Conservation (phyloP, 2,888 invertebrate genomes). For the Mesochorus sp. region DNA sequence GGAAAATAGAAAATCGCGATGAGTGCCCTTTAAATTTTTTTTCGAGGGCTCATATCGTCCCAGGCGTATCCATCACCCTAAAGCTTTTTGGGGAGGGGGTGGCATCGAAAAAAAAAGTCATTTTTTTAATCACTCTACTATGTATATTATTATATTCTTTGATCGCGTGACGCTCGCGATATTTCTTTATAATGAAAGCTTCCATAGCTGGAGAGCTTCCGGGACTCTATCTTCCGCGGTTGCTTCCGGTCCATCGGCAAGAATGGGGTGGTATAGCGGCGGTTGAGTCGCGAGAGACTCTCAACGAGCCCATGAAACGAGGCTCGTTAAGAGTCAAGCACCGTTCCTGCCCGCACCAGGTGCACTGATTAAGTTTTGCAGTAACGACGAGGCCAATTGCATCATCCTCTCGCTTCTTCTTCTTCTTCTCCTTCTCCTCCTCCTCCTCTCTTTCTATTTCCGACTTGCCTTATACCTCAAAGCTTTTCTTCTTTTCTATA, state of each 20-base stretch:
- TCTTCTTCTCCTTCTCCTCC: neutral
- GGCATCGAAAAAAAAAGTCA: no score
- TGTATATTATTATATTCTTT: slow-evolving; percentile 10
- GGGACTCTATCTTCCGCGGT: slow-evolving; percentile 28
- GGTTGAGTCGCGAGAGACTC: neutral
- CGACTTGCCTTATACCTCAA: neutral
- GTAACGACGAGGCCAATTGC: slow-evolving; percentile 16
- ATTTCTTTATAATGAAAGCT: slow-evolving; percentile 30
- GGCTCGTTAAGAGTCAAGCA: slow-evolving; percentile 52
- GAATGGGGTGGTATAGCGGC: neutral
- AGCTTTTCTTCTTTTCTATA: neutral
- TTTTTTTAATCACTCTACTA: no score
- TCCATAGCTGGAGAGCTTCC: slow-evolving; percentile 38
- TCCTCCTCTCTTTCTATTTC: neutral
- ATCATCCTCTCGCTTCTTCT: neutral
- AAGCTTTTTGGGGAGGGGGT: no score
- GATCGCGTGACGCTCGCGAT: slow-evolving; percentile 51
- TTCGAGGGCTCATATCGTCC: no score
- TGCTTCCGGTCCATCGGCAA: slow-evolving; percentile 51
- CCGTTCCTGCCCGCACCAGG: slow-evolving; percentile 20
- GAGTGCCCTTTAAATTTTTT: no score
- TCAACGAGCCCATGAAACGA: slow-evolving; percentile 39
- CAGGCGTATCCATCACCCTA: no score
- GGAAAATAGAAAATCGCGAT: no score
- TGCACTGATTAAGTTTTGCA: slow-evolving; percentile 55